These are phyloP conservation scores for Poliocrania exsul DNA, from an alignment of 2,797 vertebrate species.

Conservation along the genomic window DNA sequence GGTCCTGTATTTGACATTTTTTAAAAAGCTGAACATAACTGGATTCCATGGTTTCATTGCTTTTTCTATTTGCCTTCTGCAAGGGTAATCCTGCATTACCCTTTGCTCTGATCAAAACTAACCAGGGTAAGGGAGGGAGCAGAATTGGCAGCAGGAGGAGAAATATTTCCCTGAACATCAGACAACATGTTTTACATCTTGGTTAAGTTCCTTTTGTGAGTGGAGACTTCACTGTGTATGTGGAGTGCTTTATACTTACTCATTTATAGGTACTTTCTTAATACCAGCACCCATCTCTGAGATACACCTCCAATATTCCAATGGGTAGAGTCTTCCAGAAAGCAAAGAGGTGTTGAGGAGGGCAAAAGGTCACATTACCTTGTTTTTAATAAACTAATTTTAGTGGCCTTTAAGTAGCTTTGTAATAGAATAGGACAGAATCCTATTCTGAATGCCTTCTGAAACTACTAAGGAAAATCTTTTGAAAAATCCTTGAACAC, in stretches of 20 bases:
- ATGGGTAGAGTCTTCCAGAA: not conserved
- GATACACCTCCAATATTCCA: not conserved
- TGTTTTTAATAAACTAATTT: not conserved
- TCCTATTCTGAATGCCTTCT: not conserved
- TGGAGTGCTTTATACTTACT: not conserved
- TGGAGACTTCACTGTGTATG: not conserved
- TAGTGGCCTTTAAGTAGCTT: not conserved
- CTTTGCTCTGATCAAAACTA: not conserved
- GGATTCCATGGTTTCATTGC: not conserved
- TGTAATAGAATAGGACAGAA: not conserved
- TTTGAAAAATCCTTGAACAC: not conserved
- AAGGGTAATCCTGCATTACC: not conserved
- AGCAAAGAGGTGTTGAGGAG: not conserved
- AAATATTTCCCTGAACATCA: not conserved
- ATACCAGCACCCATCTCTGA: not conserved
- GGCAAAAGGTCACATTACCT: not conserved
- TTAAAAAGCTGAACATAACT: not conserved
- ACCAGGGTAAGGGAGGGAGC: fast-evolving
- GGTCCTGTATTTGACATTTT: not conserved
- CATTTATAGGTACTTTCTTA: not conserved
- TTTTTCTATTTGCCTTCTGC: not conserved
- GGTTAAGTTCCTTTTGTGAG: not conserved
- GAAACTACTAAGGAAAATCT: not conserved
- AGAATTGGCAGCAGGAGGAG: not conserved
- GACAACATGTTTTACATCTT: not conserved